A percentile compares a stretch with the other conserved stretches of the same genome.
Evolutionary conservation across 2,888 invertebrate species (phyloP).

Genomic region (Laothoe populi): DNA sequence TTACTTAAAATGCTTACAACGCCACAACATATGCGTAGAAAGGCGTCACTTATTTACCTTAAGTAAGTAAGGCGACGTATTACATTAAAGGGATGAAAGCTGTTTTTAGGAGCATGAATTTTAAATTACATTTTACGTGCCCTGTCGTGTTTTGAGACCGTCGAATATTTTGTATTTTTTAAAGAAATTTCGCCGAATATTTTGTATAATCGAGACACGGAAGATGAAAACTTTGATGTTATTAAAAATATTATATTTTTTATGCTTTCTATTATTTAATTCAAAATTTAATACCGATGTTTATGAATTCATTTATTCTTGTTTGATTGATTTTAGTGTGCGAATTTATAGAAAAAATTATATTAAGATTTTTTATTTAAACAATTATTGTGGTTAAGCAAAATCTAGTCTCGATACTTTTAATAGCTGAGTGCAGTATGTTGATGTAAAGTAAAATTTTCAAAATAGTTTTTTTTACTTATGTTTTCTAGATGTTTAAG

Average conservation of each 20-base stretch:
- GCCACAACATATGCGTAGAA: slow-evolving; percentile 36
- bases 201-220: not conserved
- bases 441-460: too few species aligned
- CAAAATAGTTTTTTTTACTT: too few species aligned
- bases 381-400: too few species aligned
- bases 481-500: too few species aligned
- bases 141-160: slow-evolving; percentile 38
- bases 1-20: slow-evolving; percentile 4
- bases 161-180: slow-evolving; percentile 5
- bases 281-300: too few species aligned
- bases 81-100: slow-evolving; percentile 71
- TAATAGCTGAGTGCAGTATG: too few species aligned
- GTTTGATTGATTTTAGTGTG: too few species aligned
- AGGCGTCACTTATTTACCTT: slow-evolving; percentile 61
- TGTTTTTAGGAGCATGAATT: slow-evolving; percentile 73
- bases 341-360: too few species aligned
- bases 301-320: too few species aligned
- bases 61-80: slow-evolving; percentile 56
- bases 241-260: not conserved
- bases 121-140: slow-evolving; percentile 66
- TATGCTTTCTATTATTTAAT: not conserved
- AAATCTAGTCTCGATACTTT: too few species aligned
- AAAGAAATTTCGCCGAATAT: not conserved
- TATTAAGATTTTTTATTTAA: too few species aligned
- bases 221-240: not conserved